A percentile compares a stretch with the other conserved stretches of the same genome.
Evolutionary conservation across 2,113 vertebrate genomes (phyloP).

Genomic region (human): GRCh38 chr3:61078501-61079000

Average conservation of each 20-base stretch:
- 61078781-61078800: conserved; percentile 11
- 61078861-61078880: background rate
- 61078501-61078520: background rate
- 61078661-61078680: conserved; percentile 28
- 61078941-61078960: background rate
- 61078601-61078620: background rate
- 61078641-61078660: conserved; percentile 11
- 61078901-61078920: background rate
- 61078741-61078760: background rate
- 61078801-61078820: background rate
- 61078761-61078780: conserved; percentile 12
- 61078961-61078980: background rate
- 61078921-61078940: background rate
- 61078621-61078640: background rate
- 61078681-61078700: conserved; percentile 1
- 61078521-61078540: too few relatives aligned
- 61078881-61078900: background rate
- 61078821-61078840: background rate
- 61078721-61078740: conserved; percentile 33
- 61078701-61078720: conserved; percentile 34
- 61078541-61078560: background rate
- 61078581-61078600: background rate
- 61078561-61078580: background rate
- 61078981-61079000: background rate
- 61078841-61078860: background rate